Percentiles rank a stretch among this genome's conserved stretches.
Conservation (phyloP, 2,888 invertebrate species). For the Lamellibrachia satsuma region DNA sequence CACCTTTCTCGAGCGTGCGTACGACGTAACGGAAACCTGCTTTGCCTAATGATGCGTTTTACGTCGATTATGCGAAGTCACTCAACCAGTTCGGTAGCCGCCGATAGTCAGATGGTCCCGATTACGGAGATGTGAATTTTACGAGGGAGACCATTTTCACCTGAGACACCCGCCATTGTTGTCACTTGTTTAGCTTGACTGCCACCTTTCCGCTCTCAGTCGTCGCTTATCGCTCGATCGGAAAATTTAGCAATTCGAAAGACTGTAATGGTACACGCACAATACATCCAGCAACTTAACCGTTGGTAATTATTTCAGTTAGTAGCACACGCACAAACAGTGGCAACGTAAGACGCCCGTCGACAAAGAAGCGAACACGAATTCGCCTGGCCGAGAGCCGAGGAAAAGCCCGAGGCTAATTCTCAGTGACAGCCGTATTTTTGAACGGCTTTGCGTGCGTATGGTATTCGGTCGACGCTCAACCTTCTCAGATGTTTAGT, state of each 20-base stretch:
- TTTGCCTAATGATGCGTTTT: background rate
- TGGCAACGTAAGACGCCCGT: conserved; percentile 8
- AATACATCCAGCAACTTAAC: background rate
- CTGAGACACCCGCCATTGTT: background rate
- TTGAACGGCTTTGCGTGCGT: background rate
- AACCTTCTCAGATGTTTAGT: background rate
- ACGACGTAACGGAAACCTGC: background rate
- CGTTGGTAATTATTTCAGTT: conserved; percentile 5
- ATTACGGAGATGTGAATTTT: background rate
- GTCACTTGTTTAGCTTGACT: background rate
- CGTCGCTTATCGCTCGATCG: background rate
- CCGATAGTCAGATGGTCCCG: background rate
- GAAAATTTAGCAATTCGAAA: background rate
- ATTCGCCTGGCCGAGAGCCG: background rate
- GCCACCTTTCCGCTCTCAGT: background rate
- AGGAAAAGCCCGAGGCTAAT: background rate
- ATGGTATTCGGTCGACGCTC: background rate
- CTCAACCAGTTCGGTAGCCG: background rate
- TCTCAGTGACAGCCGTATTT: background rate
- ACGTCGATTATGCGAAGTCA: background rate
- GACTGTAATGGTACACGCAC: conserved; percentile 1
- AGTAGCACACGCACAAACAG: conserved; percentile 12
- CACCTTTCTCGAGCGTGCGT: background rate
- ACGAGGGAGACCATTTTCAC: background rate
- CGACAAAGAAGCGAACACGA: conserved; percentile 9